phyloP scores from a whole-genome alignment of 2,888 invertebrate species.

The Rhorus exstirpatorius region DNA sequence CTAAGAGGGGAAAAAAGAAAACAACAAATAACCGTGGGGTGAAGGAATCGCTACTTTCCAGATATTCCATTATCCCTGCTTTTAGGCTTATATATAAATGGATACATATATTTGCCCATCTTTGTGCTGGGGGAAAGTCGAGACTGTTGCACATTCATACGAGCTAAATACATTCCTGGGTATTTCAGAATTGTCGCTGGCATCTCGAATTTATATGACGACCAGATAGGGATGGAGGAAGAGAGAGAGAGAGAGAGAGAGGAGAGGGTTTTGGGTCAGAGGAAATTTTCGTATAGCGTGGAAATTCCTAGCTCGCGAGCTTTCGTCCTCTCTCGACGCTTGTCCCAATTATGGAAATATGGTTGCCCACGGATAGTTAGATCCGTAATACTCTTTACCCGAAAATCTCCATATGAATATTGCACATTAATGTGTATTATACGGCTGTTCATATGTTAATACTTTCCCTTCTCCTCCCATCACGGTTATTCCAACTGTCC shows the following conservation, averaged over 20 bases:
- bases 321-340: conserved; percentile 70
- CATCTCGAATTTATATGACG: conserved; percentile 57
- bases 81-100: not conserved
- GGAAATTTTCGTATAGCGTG: conserved; percentile 62
- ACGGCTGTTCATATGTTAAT: conserved; percentile 83
- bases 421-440: conserved; percentile 80
- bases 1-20: not conserved
- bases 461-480: conserved; percentile 34
- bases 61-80: not conserved
- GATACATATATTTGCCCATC: conserved; percentile 8
- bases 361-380: conserved; percentile 81
- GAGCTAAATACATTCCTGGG: conserved; percentile 19
- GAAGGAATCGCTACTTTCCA: conserved; percentile 4
- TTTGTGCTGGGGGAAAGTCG: conserved; percentile 15
- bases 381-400: conserved; percentile 81
- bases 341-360: conserved; percentile 82
- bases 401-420: conserved; percentile 82
- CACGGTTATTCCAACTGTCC: conserved; percentile 57
- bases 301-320: conserved; percentile 50
- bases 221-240: not conserved
- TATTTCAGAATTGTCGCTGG: conserved; percentile 47
- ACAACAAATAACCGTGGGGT: not conserved
- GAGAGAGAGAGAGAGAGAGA: conserved; percentile 6
- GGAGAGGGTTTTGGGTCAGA: conserved; percentile 28
- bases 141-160: conserved; percentile 33